These are phyloP conservation scores for Nerophis lumbriciformis DNA, from an alignment of 2,113 vertebrate genomes.

Conservation along the genomic window DNA sequence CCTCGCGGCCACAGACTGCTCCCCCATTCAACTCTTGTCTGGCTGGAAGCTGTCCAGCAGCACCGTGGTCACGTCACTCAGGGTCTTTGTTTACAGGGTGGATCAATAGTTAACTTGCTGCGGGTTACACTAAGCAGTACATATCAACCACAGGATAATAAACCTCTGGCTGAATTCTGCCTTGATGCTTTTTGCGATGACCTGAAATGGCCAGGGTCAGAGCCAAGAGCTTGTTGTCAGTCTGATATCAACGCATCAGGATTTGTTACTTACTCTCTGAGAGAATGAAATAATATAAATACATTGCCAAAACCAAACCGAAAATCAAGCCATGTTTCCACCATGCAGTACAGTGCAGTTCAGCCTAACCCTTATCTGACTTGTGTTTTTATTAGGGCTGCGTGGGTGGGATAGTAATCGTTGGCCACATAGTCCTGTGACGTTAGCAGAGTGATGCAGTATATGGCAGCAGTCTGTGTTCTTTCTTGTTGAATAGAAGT, in stretches of 20 bases:
- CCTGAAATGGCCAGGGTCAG: conserved; percentile 36
- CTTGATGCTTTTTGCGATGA: conserved; percentile 25
- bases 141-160: conserved; percentile 37
- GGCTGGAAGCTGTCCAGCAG: conserved; percentile 53
- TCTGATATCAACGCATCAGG: conserved; percentile 18
- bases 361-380: neutral
- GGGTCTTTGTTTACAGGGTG: conserved; percentile 44
- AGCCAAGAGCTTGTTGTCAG: conserved; percentile 35
- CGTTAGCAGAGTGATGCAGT: no score
- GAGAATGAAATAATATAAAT: neutral
- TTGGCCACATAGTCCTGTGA: neutral
- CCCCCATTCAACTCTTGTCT: conserved; percentile 49
- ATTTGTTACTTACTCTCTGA: neutral
- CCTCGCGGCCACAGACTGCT: conserved; percentile 37
- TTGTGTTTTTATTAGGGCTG: neutral
- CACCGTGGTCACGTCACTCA: conserved; percentile 60
- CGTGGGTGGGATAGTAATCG: neutral
- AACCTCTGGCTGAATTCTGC: conserved; percentile 29
- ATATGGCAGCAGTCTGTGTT: no score
- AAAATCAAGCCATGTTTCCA: neutral
- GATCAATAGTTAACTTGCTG: conserved; percentile 61
- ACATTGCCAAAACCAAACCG: no score
- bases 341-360: neutral
- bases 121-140: conserved; percentile 36
- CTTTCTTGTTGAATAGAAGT: no score